Evolutionary conservation across 2,888 invertebrate genomes (phyloP).

Genomic region (Lypha dubia): DNA sequence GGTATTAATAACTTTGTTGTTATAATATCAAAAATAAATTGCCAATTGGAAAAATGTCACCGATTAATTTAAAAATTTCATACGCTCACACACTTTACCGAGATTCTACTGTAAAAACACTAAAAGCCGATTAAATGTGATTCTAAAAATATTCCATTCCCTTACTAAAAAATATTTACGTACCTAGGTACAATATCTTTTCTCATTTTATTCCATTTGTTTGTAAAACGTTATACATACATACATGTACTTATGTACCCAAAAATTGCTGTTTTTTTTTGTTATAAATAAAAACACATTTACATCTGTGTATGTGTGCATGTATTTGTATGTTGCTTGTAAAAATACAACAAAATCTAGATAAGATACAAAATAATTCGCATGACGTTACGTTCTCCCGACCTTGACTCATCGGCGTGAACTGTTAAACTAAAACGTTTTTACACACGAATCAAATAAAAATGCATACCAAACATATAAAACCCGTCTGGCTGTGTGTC

Average conservation of each 20-base stretch:
- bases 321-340: conserved; percentile 22
- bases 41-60: no score
- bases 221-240: not conserved
- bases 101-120: no score
- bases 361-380: conserved; percentile 75
- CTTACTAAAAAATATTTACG: conserved; percentile 57
- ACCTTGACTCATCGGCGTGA: conserved; percentile 83
- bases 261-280: conserved; percentile 69
- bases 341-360: conserved; percentile 37
- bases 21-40: no score
- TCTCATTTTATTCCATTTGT: not conserved
- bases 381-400: conserved; percentile 79
- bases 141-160: conserved; percentile 71
- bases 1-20: no score
- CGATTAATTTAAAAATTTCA: no score
- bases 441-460: conserved; percentile 66
- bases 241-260: no score
- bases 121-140: conserved; percentile 10
- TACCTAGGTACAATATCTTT: conserved; percentile 48
- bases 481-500: conserved; percentile 16
- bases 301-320: conserved; percentile 68
- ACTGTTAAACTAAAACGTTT: conserved; percentile 80
- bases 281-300: conserved; percentile 74
- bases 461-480: conserved; percentile 60
- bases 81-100: no score